These are phyloP conservation scores for Mystacornis crossleyi DNA, from an alignment of 2,113 vertebrate species.

Conservation along the genomic window DNA sequence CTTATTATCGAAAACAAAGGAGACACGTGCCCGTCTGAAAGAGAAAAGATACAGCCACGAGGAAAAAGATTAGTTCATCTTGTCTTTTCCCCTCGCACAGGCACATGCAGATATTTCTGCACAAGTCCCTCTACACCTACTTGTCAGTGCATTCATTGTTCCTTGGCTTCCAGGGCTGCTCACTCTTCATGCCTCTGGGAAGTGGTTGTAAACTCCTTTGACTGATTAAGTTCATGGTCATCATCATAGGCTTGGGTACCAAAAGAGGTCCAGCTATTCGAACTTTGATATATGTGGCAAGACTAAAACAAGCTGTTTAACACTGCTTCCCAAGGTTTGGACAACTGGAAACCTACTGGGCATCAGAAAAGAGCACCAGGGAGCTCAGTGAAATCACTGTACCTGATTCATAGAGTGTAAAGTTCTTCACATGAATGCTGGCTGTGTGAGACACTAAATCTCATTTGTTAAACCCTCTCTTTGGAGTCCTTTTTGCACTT, in stretches of 20 bases:
- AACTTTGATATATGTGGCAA: neutral
- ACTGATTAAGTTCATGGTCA: neutral
- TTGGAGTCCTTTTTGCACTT: neutral
- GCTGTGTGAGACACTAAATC: neutral
- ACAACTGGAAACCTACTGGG: neutral
- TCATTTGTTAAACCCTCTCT: neutral
- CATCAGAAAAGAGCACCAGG: neutral
- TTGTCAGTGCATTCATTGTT: neutral
- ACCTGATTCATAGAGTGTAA: neutral
- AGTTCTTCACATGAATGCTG: neutral
- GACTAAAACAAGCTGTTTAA: neutral
- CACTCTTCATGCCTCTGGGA: neutral
- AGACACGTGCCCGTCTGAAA: constrained; percentile 74
- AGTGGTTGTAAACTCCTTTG: neutral
- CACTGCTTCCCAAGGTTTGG: neutral
- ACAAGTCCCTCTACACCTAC: neutral
- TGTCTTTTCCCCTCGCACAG: neutral
- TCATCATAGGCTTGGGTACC: neutral
- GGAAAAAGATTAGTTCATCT: constrained; percentile 46
- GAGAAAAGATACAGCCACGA: constrained; percentile 75
- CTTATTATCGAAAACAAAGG: constrained; percentile 76
- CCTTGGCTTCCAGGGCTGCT: neutral
- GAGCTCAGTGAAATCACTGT: neutral
- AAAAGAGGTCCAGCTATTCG: neutral
- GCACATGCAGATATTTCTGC: neutral